Conservation (phyloP, 2,888 invertebrate genomes). For the Synergus umbraculus region DNA sequence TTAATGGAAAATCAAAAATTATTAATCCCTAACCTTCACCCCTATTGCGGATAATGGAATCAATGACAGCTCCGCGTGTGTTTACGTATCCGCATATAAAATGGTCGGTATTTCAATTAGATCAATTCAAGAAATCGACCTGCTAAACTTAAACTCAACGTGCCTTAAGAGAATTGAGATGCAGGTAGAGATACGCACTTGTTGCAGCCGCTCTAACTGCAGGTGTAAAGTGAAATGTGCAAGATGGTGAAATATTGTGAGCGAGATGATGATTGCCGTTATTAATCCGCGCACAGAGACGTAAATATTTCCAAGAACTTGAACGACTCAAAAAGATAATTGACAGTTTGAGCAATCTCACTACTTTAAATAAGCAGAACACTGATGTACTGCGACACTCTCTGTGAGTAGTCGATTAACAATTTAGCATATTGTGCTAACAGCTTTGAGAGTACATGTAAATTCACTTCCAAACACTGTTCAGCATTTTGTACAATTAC, state of each 20-base stretch:
- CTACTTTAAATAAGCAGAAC: neutral
- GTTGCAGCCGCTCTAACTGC: neutral
- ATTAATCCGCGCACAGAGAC: neutral
- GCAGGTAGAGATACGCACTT: neutral
- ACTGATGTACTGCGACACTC: constrained; percentile 1
- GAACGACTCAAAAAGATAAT: neutral
- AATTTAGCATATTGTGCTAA: constrained; percentile 2
- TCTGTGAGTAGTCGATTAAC: constrained; percentile 1
- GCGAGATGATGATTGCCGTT: neutral
- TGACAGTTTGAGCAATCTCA: neutral
- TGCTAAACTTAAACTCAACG: constrained; percentile 23
- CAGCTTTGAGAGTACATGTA: neutral
- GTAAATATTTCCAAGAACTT: neutral
- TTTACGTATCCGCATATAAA: constrained; percentile 18
- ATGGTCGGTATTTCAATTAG: constrained; percentile 22
- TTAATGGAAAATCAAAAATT: neutral
- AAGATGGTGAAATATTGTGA: constrained; percentile 28
- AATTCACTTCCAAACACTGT: neutral
- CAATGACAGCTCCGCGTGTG: neutral
- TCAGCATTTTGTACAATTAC: neutral
- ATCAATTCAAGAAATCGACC: constrained; percentile 1
- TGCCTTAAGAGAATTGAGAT: constrained; percentile 19
- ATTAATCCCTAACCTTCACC: neutral
- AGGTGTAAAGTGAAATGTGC: constrained; percentile 29
- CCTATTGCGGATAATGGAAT: neutral